Base-by-base conservation (phyloP, 2,113 vertebrate genomes). In the Rhynchomys soricoides region DNA sequence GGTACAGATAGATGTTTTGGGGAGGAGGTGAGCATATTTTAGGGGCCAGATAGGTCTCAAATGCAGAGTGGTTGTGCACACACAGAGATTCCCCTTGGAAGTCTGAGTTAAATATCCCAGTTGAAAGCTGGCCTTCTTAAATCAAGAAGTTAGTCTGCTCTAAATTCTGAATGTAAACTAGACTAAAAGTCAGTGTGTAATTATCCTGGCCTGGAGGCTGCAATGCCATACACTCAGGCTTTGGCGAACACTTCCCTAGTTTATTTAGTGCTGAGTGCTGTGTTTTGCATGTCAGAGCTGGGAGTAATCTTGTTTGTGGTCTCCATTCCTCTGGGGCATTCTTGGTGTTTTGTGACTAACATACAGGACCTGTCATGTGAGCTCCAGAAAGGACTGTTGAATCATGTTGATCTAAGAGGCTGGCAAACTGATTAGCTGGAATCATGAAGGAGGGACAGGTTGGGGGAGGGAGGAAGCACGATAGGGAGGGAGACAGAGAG, bases 261-360 rank as follows among this genome's bases (percentile, higher is more conserved):
- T 98, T 98, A 97, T 96, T 97, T 97, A 98, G 97, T 96, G 94
- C 79, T 0, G 40, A 98, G 92, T 95, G 71, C 96, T 97, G 97
- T 94, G 94, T 90, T 97, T 98, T 97, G 96, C 98, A 94, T 96
- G 98, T 98, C 91, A 86, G 97, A 98, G 98, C 97, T 96, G 93
- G 92, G 97, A 98, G 97, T 3, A 24, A 96, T 97, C 95, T 92
- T 97, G 90, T 96, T 97, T 98, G 98, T 97, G 97, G 96, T 98
- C 97, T 98, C 93, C 70, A 22, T 89, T 97, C 94, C 97, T 97
- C 89, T 96, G 86, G 90, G 98, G 92, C 96, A 93, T 95, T 97
- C 95, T 50, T 90, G 93, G 96, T 0, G 34, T 95, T 97, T 96
- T 37, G 97, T 98, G 98, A 98, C 97, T 98, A 97, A 98, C 82